Evolutionary conservation across 2,888 invertebrate species (phyloP).

Genomic region (Cheilosia vulpina): DNA sequence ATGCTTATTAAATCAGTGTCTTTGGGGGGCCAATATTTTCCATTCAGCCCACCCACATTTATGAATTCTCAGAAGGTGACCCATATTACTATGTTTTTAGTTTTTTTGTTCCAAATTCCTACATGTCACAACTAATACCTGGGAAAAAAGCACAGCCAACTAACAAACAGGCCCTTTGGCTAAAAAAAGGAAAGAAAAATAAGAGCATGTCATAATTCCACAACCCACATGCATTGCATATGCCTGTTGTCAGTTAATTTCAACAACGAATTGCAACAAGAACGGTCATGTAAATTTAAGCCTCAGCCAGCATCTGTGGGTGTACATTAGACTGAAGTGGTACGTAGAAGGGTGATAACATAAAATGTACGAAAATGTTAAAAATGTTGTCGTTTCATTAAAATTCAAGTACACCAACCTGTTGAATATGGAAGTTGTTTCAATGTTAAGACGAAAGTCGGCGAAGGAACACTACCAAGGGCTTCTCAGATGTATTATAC

Average conservation of each 20-base stretch:
- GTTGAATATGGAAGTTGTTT: constrained; percentile 63
- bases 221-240: constrained; percentile 57
- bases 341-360: constrained; percentile 7
- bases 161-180: constrained; percentile 11
- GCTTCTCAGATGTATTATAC: background rate
- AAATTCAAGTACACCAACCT: constrained; percentile 69
- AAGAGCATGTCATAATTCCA: constrained; percentile 4
- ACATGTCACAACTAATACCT: constrained; percentile 17
- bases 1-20: too few relatives aligned
- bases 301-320: background rate
- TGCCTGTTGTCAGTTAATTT: constrained; percentile 30
- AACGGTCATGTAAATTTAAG: constrained; percentile 29
- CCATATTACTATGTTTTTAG: background rate
- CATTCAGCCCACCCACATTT: too few relatives aligned
- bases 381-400: constrained; percentile 72
- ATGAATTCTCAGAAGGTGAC: background rate
- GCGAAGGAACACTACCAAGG: background rate
- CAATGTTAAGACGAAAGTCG: constrained; percentile 19
- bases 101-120: background rate
- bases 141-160: background rate
- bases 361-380: constrained; percentile 51
- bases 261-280: constrained; percentile 16
- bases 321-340: background rate
- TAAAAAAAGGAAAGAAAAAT: background rate
- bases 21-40: too few relatives aligned